Percentiles rank a stretch among this genome's conserved stretches.
phyloP scores from a whole-genome alignment of 2,797 vertebrate genomes.

The Caiman crocodilus region DNA sequence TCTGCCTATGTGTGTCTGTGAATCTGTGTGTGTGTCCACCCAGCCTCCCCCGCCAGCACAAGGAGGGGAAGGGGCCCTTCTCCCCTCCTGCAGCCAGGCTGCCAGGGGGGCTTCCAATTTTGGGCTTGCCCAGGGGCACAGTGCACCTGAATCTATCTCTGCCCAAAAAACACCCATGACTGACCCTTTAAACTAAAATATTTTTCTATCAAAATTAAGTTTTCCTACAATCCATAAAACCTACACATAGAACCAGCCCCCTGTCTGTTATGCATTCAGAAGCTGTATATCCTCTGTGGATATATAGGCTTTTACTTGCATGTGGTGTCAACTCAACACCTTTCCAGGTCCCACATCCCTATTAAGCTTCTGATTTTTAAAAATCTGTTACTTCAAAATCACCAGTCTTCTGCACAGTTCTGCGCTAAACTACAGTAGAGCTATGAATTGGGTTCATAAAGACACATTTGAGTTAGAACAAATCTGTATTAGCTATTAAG shows the following conservation, averaged over 20 bases:
- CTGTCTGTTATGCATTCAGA: not conserved
- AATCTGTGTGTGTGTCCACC: too few relatives aligned
- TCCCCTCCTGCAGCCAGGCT: too few relatives aligned
- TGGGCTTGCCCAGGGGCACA: not conserved
- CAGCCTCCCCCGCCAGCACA: too few relatives aligned
- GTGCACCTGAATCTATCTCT: too few relatives aligned
- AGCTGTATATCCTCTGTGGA: not conserved
- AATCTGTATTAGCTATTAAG: not conserved
- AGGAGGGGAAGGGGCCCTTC: too few relatives aligned
- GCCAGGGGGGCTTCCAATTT: not conserved
- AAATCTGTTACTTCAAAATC: not conserved
- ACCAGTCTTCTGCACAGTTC: not conserved
- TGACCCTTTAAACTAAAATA: not conserved
- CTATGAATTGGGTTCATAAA: not conserved
- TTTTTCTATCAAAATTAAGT: conserved; percentile 28
- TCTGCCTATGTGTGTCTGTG: too few relatives aligned
- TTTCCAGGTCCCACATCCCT: not conserved
- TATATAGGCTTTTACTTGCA: not conserved
- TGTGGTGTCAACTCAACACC: not conserved
- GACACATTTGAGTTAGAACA: not conserved
- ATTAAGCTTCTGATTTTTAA: not conserved
- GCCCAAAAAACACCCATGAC: not conserved
- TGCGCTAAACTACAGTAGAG: too few relatives aligned
- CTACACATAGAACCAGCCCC: not conserved
- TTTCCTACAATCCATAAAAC: not conserved